A percentile compares a stretch with the other conserved stretches of the same genome.
phyloP scores from a whole-genome alignment of 2,797 vertebrate species.

The Falco columbarius region DNA sequence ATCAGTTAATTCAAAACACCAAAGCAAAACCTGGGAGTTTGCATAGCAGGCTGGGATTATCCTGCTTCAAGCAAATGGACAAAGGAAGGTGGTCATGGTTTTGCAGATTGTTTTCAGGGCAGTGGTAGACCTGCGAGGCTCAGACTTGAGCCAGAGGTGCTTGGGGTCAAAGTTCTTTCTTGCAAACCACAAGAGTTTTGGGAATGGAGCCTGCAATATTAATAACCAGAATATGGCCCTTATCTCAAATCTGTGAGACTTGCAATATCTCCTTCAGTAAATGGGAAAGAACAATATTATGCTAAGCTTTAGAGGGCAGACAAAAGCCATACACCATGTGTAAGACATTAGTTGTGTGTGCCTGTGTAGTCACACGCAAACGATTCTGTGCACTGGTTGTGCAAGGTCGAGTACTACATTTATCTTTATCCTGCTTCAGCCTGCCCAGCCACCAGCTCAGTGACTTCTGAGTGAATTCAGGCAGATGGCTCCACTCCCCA shows the following conservation, averaged over 20 bases:
- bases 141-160: not conserved
- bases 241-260: constrained; percentile 15
- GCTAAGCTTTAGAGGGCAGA: not conserved
- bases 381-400: not conserved
- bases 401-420: not conserved
- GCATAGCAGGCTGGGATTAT: not conserved
- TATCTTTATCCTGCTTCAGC: not conserved
- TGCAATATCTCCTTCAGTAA: not conserved
- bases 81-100: not conserved
- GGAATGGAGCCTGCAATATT: constrained; percentile 14
- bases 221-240: not conserved
- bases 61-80: not conserved
- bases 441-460: not conserved
- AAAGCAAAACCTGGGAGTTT: not conserved
- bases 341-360: not conserved
- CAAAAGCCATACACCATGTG: not conserved
- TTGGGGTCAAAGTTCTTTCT: not conserved
- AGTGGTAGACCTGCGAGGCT: not conserved
- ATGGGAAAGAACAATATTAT: not conserved
- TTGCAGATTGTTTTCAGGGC: not conserved
- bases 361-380: not conserved
- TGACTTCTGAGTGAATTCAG: not conserved
- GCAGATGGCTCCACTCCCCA: not conserved
- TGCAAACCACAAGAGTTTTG: not conserved
- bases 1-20: not conserved